These are phyloP conservation scores for Agrochola litura DNA, from an alignment of 2,888 invertebrate species.

Conservation along the genomic window DNA sequence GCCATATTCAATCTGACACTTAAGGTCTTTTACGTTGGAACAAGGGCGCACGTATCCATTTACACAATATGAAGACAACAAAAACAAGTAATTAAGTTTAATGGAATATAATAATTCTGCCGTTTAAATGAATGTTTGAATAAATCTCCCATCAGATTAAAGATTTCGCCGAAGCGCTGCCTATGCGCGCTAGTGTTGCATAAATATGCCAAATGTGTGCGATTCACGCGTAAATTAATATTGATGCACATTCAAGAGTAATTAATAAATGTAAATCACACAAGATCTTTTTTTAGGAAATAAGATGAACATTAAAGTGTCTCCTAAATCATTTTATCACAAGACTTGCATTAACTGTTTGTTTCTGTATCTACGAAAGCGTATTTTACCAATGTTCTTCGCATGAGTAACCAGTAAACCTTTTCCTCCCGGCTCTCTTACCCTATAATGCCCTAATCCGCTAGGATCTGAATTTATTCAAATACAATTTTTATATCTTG, in stretches of 20 bases:
- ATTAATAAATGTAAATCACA: constrained; percentile 29
- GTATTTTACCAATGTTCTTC: background rate
- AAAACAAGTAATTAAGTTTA: constrained; percentile 1
- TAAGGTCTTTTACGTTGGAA: constrained; percentile 73
- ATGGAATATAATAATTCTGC: background rate
- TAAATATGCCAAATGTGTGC: constrained; percentile 36
- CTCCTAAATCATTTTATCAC: constrained; percentile 23
- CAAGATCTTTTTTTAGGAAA: constrained; percentile 13
- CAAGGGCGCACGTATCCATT: constrained; percentile 67
- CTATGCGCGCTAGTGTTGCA: constrained; percentile 12
- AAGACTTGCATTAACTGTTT: constrained; percentile 1
- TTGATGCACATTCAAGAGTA: constrained; percentile 24
- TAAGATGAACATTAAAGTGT: constrained; percentile 1
- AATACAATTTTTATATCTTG: background rate
- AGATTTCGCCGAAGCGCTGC: constrained; percentile 16
- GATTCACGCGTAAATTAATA: constrained; percentile 36
- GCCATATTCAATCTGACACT: constrained; percentile 73
- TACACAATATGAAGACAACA: constrained; percentile 23
- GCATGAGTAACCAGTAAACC: background rate
- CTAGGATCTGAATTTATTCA: background rate
- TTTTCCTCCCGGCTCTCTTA: background rate
- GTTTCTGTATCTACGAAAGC: background rate
- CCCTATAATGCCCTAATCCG: background rate
- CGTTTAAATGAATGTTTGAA: background rate
- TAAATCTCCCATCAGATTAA: constrained; percentile 11